Conservation (phyloP, 2,113 vertebrate species). For the Dasyurus viverrinus region DNA sequence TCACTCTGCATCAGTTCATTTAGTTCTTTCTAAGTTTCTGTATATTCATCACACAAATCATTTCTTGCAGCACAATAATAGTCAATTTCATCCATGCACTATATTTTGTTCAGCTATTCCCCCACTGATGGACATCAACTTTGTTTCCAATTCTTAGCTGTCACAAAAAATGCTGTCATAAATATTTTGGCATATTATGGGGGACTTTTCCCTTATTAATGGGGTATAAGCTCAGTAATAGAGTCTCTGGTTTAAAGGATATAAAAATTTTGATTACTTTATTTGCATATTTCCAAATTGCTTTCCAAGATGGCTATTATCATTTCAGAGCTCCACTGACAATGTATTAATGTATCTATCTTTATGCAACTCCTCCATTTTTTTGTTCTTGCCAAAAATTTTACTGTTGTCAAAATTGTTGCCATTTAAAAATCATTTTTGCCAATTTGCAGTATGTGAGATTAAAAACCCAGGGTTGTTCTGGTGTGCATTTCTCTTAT, state of each 20-base stretch:
- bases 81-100: background rate
- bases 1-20: background rate
- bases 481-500: background rate
- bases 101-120: background rate
- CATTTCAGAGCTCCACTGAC: background rate
- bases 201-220: background rate
- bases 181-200: background rate
- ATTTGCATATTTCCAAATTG: background rate
- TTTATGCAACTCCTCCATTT: background rate
- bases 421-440: background rate
- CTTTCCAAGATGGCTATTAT: background rate
- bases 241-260: background rate
- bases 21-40: background rate
- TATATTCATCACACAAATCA: background rate
- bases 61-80: background rate
- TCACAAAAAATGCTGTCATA: background rate
- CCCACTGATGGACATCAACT: background rate
- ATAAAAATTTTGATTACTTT: background rate
- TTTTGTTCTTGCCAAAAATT: background rate
- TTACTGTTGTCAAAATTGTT: background rate
- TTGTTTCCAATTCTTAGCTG: background rate
- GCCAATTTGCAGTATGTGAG: background rate
- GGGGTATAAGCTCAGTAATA: background rate
- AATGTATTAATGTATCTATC: background rate
- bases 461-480: background rate